Percentiles rank a stretch among this genome's conserved stretches.
Evolutionary conservation across 2,888 invertebrate genomes (phyloP).

Genomic region (Slavum lentiscoides): DNA sequence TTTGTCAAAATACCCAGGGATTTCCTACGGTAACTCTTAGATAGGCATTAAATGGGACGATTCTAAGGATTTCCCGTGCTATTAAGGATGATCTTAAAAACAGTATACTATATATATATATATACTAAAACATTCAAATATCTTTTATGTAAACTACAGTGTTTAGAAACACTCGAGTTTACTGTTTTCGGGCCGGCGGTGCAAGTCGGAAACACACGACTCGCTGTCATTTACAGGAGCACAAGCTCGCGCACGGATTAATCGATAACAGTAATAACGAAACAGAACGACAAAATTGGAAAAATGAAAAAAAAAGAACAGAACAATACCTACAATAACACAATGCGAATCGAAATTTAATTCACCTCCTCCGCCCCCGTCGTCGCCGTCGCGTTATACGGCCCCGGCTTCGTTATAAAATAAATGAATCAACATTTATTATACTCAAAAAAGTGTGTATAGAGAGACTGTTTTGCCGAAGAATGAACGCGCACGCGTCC

Average conservation of each 20-base stretch:
- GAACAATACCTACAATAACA: not conserved
- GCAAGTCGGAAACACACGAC: not conserved
- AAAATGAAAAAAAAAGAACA: not conserved
- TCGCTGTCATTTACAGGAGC: not conserved
- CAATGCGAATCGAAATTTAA: not conserved
- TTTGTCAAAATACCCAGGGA: no score
- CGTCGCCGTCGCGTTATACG: no score
- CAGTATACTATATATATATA: no score
- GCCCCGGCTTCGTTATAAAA: not conserved
- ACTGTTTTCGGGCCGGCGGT: no score
- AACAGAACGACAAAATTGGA: not conserved
- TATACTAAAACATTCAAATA: no score
- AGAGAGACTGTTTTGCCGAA: not conserved
- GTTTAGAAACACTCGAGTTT: no score
- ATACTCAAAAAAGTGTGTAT: not conserved
- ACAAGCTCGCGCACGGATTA: not conserved
- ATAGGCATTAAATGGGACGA: no score
- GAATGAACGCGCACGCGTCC: not conserved
- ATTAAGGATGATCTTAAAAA: no score
- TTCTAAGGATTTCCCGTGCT: no score
- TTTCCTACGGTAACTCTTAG: no score
- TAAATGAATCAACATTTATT: conserved; percentile 35
- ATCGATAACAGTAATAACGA: not conserved
- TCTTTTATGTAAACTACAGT: no score
- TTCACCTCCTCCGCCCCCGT: not conserved